A percentile compares a stretch with the other conserved stretches of the same genome.
Evolutionary conservation across 2,113 vertebrate species (phyloP).

Genomic region (Cavia porcellus): DNA sequence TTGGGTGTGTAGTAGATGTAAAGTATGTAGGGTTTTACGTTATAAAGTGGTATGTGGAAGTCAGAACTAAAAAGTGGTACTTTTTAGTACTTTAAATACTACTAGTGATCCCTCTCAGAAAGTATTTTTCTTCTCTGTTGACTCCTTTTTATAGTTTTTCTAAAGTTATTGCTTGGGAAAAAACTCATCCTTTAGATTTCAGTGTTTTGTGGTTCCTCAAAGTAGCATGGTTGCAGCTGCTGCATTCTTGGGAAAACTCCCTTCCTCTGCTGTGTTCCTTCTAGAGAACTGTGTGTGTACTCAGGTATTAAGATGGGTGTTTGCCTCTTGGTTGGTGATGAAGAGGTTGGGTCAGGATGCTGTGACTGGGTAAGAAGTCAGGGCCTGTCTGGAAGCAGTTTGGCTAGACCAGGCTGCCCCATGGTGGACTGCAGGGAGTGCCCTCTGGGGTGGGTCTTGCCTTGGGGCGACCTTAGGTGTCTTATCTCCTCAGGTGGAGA

Average conservation of each 20-base stretch:
- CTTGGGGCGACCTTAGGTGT: accelerated
- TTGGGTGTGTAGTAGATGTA: not conserved
- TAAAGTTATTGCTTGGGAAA: not conserved
- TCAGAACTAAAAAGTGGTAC: too few species aligned
- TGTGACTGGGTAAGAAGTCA: too few species aligned
- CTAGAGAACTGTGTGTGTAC: not conserved
- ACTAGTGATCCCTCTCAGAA: not conserved
- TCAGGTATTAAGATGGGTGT: not conserved
- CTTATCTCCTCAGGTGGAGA: not conserved
- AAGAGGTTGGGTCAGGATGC: not conserved
- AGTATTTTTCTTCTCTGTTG: not conserved
- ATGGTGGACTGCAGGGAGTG: not conserved
- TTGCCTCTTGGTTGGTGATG: not conserved
- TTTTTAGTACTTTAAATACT: not conserved
- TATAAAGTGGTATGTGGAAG: not conserved
- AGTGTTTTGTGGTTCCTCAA: accelerated
- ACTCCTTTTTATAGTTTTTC: not conserved
- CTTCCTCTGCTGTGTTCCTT: too few species aligned
- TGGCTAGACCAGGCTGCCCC: accelerated
- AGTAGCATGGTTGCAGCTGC: too few species aligned
- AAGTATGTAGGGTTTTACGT: not conserved
- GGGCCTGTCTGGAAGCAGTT: not conserved
- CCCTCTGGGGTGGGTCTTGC: not conserved
- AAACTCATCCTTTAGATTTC: not conserved
- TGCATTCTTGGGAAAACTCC: too few species aligned